Conservation (phyloP, 1,140 invertebrate genomes). For the Drosophila tropicalis region DNA sequence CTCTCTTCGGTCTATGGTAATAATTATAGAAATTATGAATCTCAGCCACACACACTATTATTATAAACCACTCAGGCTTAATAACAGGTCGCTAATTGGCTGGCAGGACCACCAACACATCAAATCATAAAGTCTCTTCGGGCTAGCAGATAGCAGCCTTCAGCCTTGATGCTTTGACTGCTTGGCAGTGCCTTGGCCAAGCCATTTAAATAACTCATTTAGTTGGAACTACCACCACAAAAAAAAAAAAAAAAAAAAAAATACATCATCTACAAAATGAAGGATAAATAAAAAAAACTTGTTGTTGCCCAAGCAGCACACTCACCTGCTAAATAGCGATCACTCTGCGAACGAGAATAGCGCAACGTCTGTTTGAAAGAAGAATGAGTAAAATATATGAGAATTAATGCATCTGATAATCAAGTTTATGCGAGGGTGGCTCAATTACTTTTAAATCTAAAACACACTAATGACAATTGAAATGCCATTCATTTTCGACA, state of each 20-base stretch:
- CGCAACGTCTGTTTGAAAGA: slow-evolving; percentile 69
- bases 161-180: slow-evolving; percentile 43
- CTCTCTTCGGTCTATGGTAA: background rate
- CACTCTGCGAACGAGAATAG: slow-evolving; percentile 84
- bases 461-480: too few relatives aligned
- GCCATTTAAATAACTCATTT: slow-evolving; percentile 82
- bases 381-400: slow-evolving; percentile 23
- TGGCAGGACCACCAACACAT: slow-evolving; percentile 75
- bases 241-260: background rate
- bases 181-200: slow-evolving; percentile 1
- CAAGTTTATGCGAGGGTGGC: slow-evolving; percentile 45
- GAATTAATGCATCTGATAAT: slow-evolving; percentile 65
- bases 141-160: slow-evolving; percentile 10
- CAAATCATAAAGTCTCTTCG: slow-evolving; percentile 48
- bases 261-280: background rate
- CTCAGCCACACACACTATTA: slow-evolving; percentile 52
- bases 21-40: slow-evolving; percentile 75
- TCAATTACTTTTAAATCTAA: slow-evolving; percentile 4
- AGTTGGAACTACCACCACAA: slow-evolving; percentile 37
- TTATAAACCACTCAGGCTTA: slow-evolving; percentile 81
- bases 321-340: slow-evolving; percentile 85
- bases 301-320: slow-evolving; percentile 51
- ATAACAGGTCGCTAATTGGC: slow-evolving; percentile 76
- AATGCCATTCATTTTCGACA: too few relatives aligned
- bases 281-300: slow-evolving; percentile 53